phyloP scores from a whole-genome alignment of 2,113 vertebrate species.

The Rhodinocichla rosea region DNA sequence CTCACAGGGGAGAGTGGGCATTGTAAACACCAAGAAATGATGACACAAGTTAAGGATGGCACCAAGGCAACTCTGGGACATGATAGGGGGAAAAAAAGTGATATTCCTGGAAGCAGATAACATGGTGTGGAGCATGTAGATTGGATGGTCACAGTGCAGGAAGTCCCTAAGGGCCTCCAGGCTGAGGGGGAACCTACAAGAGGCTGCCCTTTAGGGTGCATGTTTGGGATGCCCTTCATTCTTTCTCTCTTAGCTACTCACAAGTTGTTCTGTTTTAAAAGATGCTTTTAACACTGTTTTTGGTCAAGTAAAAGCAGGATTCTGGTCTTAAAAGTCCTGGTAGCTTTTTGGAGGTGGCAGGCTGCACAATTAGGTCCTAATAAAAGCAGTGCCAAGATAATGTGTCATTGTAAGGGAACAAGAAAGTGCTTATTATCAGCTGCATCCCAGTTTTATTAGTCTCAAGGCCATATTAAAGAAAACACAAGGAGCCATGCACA shows the following conservation, averaged over 20 bases:
- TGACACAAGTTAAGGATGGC: accelerated
- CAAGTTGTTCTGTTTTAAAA: not conserved
- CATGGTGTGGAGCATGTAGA: not conserved
- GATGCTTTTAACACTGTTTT: not conserved
- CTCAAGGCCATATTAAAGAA: not conserved
- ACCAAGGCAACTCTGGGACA: not conserved
- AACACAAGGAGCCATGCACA: not conserved
- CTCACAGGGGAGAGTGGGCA: not conserved
- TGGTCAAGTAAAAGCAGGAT: not conserved
- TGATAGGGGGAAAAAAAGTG: accelerated
- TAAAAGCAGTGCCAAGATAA: not conserved
- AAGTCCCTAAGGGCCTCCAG: not conserved
- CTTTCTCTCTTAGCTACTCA: not conserved
- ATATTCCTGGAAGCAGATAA: not conserved
- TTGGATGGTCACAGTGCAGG: not conserved
- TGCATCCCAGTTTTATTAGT: not conserved
- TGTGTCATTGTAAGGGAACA: not conserved
- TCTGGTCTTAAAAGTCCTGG: not conserved
- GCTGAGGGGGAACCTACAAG: not conserved
- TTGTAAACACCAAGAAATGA: not conserved
- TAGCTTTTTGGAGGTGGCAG: not conserved
- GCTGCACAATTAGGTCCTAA: not conserved
- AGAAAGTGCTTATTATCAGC: not conserved
- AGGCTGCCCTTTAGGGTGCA: not conserved
- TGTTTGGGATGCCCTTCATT: not conserved